Base-by-base conservation (phyloP, 1,140 invertebrate genomes). In the Lepidotrigona ventralis region DNA sequence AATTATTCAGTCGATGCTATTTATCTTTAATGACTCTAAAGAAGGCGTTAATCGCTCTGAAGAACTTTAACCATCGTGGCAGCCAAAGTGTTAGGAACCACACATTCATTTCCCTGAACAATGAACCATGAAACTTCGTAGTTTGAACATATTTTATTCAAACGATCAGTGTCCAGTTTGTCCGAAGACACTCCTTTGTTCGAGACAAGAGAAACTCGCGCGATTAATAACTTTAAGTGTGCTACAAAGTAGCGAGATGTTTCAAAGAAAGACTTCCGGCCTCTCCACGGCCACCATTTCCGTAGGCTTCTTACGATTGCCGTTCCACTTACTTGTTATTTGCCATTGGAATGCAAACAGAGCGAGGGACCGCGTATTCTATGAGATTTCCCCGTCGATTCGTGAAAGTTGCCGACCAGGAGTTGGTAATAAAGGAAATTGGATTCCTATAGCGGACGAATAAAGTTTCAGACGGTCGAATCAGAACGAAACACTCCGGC, bases 321-420 rank as follows among this genome's bases (percentile, higher is more conserved):
- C 21, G 63, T 26, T 58, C 66, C 33, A 79, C 8, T 60, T 72
- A 84, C 58, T 77, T 56, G 56, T 73, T 87, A 63, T 73, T 78
- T 81, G 63, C 56, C 69, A 63, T 63, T 51, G 56, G 70, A 54
- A 81, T 81, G 79, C 70, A 81, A 81, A 81, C 70, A 64, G 46
- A 53, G 39, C 0, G 17, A 46, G 46, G 23, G 70, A 51, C n/a
- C 58, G 58, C 79, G 21, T 64, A 54, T 74, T 81, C 60, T 66
- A 39, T 66, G 39, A 81, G 79, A 81, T 64, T 64, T 53, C 29
- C 9, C 8, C 29, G 73, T 19, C 79, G 79, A 81, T 81, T 53
- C 78, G 21, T 58, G 56, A 60, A 72, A 80, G 39, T 80, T 80
- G 78, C n/a, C 66, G 39, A 46, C 15, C 26, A 60, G 21, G 12